Evolutionary conservation across 2,888 invertebrate genomes (phyloP).

Genomic region (Lepidochrysops patricia): DNA sequence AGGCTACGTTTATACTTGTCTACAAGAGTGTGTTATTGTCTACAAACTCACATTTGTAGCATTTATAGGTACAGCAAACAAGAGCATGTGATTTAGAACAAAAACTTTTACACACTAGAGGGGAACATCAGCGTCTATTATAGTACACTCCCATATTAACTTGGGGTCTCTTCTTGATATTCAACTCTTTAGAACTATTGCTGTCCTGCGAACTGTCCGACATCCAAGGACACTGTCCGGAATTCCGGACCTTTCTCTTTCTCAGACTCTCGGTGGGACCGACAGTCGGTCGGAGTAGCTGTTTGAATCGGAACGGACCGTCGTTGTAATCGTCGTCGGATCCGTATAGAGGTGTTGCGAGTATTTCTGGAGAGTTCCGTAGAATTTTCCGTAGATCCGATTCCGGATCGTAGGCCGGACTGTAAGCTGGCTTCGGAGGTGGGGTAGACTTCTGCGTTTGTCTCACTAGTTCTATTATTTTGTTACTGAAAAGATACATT

Average conservation of each 20-base stretch:
- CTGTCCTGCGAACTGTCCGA: constrained; percentile 68
- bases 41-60: no score
- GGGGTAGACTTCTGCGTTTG: constrained; percentile 51
- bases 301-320: constrained; percentile 80
- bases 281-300: constrained; percentile 77
- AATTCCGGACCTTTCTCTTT: constrained; percentile 74
- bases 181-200: constrained; percentile 50
- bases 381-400: constrained; percentile 64
- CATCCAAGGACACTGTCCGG: constrained; percentile 63
- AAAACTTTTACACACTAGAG: no score
- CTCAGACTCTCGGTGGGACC: constrained; percentile 81
- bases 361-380: constrained; percentile 63
- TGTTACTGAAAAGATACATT: constrained; percentile 46
- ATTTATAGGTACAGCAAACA: no score
- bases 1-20: no score
- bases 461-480: constrained; percentile 64
- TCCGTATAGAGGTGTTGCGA: constrained; percentile 60
- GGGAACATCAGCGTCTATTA: constrained; percentile 36
- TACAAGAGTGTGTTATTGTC: no score
- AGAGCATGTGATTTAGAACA: no score
- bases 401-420: constrained; percentile 54
- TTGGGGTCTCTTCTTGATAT: constrained; percentile 61
- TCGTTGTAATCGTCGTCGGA: constrained; percentile 73
- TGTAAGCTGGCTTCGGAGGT: constrained; percentile 47
- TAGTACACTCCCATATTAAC: constrained; percentile 68